Base-by-base conservation (phyloP, 2,113 vertebrate species). In the Tringa solitaria region DNA sequence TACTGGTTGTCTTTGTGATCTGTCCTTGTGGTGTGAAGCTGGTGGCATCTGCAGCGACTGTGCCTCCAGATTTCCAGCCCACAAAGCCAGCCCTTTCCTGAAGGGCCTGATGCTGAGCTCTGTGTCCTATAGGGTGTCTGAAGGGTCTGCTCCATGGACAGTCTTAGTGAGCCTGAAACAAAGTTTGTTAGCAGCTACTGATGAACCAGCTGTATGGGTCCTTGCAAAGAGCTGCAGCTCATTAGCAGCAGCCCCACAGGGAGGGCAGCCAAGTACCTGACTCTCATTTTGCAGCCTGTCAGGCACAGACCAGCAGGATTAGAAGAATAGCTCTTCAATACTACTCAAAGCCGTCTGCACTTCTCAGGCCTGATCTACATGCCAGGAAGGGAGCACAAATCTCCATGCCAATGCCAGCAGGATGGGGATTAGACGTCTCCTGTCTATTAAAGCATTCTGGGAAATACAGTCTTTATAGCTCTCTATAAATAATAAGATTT, bases 71-170 rank as follows among this genome's bases (percentile, higher is more conserved):
- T 82, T 87, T 59, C 27, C 46, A 46, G 37, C 33, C 53, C 5
- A 4, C 1, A 8, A 57, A 77, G 32, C 12, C 41, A 45, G 0
- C 5, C 23, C 65, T 3, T 0, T 72, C 26, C 45, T 3, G 0
- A 22, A 43, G 39, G 30, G 9, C 7, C 43, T 50, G 35, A 21
- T 61, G 59, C 24, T 8, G 2, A 14, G 27, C 14, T 67, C 30
- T 32, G 16, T 1, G 6, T 30, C 26, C 54, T 60, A 33, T 2
- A 22, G 20, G 37, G 67, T 16, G 8, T 20, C 56, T 4, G 1
- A 65, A 50, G 18, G 24, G 5, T 21, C 60, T 61, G 43, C 1
- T 7, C 4, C 43, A 43, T 8, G 0, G 0, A 7, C 43, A 53
- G 37, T 20, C 8, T 9, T 10, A 70, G 33, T 2, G 5, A 67